Base-by-base conservation (phyloP, 1,140 invertebrate genomes). In the Ruditapes philippinarum region DNA sequence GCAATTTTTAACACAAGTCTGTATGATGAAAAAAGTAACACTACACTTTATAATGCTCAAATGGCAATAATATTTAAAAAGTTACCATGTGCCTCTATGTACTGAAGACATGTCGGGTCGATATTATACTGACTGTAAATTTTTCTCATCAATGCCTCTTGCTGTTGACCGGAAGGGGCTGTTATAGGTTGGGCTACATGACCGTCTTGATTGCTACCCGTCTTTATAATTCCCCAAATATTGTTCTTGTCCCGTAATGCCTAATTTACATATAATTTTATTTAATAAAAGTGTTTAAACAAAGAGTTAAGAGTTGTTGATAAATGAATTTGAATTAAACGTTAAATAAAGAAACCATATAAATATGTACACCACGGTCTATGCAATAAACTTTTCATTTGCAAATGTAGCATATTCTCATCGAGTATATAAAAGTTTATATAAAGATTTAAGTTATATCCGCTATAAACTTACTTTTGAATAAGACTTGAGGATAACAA, bases 401-500 rank as follows among this genome's bases (percentile, higher is more conserved):
- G n/a, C n/a, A n/a, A n/a, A n/a, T n/a, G n/a, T n/a, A n/a, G n/a
- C n/a, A n/a, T n/a, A n/a, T n/a, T n/a, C n/a, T n/a, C n/a, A n/a
- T n/a, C n/a, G n/a, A n/a, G n/a, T n/a, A n/a, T n/a, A n/a, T n/a
- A n/a, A n/a, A n/a, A n/a, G n/a, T n/a, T n/a, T n/a, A n/a, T n/a
- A n/a, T n/a, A n/a, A n/a, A n/a, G n/a, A n/a, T n/a, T n/a, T n/a
- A n/a, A n/a, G n/a, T n/a, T n/a, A n/a, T n/a, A n/a, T n/a, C n/a
- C n/a, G n/a, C n/a, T n/a, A n/a, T n/a, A n/a, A 33, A 14, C 68
- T 40, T 82, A 93, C 94, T 17, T 92, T 90, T 57, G 80, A 78
- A 14, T 92, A 60, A 0, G 85, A 82, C 87, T 94, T 94, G 3
- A 94, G 45, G 31, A 94, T 83, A 19, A 94, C 73, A 49, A 94